phyloP scores from a whole-genome alignment of 2,888 invertebrate genomes.

The Neria commutata region DNA sequence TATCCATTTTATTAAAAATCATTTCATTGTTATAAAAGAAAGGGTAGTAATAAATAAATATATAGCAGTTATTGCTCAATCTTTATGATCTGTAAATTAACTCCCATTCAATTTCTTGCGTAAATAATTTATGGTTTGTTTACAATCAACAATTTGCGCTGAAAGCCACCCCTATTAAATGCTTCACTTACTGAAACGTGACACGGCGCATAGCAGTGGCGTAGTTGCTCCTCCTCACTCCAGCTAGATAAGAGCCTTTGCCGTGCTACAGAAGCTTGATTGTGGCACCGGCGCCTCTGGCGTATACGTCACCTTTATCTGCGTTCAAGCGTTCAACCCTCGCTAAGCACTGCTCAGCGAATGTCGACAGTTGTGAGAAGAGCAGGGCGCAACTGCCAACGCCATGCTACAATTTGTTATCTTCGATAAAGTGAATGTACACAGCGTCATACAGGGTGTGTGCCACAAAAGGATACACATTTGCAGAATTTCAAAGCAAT shows the following conservation, averaged over 20 bases:
- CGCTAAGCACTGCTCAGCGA: slow-evolving; percentile 31
- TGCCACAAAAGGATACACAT: neutral
- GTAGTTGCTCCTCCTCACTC: neutral
- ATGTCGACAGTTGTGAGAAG: slow-evolving; percentile 20
- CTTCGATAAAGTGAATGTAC: slow-evolving; percentile 40
- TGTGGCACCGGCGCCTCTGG: neutral
- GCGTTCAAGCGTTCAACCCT: slow-evolving; percentile 46
- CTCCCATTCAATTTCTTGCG: slow-evolving; percentile 2
- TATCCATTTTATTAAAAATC: no score
- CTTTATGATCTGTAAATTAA: no score
- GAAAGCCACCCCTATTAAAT: neutral
- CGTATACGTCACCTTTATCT: neutral
- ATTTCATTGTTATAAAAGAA: no score
- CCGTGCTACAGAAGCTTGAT: neutral
- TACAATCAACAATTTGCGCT: neutral
- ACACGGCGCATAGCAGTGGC: neutral
- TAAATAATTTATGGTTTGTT: no score
- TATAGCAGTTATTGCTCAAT: no score
- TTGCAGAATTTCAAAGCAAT: no score
- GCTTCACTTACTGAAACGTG: neutral
- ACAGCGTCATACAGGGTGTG: slow-evolving; percentile 39
- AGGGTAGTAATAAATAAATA: no score
- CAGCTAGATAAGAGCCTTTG: neutral
- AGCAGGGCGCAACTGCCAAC: slow-evolving; percentile 12
- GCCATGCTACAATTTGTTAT: slow-evolving; percentile 39